Evolutionary conservation across 2,888 invertebrate genomes (phyloP).

Genomic region (Lasiommata megera): DNA sequence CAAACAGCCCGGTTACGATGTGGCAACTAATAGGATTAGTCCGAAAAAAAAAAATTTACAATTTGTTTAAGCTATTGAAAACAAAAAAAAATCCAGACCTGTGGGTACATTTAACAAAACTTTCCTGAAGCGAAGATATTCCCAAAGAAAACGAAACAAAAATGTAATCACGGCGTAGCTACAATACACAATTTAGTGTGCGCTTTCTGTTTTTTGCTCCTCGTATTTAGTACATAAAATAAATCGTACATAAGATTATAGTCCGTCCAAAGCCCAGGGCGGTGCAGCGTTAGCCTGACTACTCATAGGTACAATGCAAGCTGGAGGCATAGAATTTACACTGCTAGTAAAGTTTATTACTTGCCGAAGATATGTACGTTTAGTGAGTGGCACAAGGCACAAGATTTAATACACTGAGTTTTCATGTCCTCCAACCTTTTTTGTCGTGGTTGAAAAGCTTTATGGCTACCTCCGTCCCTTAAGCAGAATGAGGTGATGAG

Average conservation of each 20-base stretch:
- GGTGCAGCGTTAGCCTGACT: conserved; percentile 36
- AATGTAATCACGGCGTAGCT: conserved; percentile 8
- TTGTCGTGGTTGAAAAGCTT: no score
- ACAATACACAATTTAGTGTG: conserved; percentile 33
- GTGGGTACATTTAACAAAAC: neutral
- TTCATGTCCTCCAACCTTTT: no score
- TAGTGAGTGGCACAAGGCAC: conserved; percentile 34
- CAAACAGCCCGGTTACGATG: no score
- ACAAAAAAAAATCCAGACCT: neutral
- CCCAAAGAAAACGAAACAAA: conserved; percentile 3
- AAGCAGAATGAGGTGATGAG: no score
- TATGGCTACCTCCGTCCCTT: no score
- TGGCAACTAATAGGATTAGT: no score
- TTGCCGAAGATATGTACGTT: conserved; percentile 43
- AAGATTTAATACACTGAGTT: no score
- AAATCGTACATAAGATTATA: conserved; percentile 35
- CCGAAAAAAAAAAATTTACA: no score
- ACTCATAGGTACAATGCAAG: conserved; percentile 49
- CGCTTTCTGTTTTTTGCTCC: conserved; percentile 24
- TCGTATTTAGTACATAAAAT: conserved; percentile 39
- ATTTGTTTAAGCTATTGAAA: no score
- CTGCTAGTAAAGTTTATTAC: conserved; percentile 64
- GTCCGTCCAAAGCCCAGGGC: conserved; percentile 36
- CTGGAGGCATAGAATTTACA: conserved; percentile 53
- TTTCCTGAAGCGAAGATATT: neutral